Base-by-base conservation (phyloP, 2,797 vertebrate species). In the Myotis planiceps region DNA sequence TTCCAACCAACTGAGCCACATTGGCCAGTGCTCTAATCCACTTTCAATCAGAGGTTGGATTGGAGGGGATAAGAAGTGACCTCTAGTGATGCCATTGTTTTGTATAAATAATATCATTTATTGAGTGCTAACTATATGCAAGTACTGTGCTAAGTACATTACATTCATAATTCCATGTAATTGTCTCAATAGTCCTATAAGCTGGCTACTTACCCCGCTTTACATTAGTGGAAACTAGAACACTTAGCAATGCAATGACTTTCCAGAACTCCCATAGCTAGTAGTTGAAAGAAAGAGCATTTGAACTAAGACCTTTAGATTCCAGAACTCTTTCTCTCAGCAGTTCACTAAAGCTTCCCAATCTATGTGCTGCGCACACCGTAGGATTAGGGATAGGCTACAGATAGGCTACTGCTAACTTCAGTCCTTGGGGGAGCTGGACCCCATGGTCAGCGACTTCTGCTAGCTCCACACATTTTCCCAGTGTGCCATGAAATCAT, bases 241-340 rank as follows among this genome's bases (percentile, higher is more conserved):
- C 53, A 32, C 25, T 45, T 68, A 37, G 32, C 72, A 53, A 37
- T 66, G 29, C 47, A 86, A 37, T 81, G 63, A 71, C 32, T 86
- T 53, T 23, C 65, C n/a, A 12, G 75, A 68, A 75, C 32, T 53
- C 53, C 45, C 42, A 21, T 9, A 74, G 32, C 83, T 65, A 72
- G 39, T 34, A 81, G 49, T 68, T 79, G 79, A 90, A 96, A 86
- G 55, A 92, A 86, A 68, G 15, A 71, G 47, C 58, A 39, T 74
- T 96, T 53, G n/a, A 79, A 76, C 32, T 47, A 68, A 81, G 71
- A 83, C 47, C 65, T 78, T 69, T 58, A 53, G 66, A 58, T 55
- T 75, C 34, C 51, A 63, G n/a, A 85, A 84, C 27, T 72, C 27
- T 63, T 72, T 5, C 39, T 78, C 53, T 58, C 23, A 32, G 0